Conservation (phyloP, 2,888 invertebrate species). For the Synergus laeviventris region DNA sequence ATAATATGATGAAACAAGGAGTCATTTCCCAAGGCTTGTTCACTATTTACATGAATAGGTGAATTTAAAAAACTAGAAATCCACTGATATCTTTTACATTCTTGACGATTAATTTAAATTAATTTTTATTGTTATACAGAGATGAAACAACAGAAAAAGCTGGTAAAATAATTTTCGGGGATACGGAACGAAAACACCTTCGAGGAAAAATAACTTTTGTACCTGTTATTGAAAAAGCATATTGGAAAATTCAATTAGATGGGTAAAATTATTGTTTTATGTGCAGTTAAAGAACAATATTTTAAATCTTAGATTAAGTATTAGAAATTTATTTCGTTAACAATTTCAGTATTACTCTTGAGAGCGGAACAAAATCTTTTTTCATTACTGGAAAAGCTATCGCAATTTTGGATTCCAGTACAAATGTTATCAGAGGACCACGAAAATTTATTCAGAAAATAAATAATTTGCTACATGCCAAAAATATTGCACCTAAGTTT, state of each 20-base stretch:
- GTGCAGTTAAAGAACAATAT: neutral
- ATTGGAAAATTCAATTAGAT: conserved; percentile 49
- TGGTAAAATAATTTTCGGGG: conserved; percentile 81
- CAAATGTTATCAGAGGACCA: conserved; percentile 75
- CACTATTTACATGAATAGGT: conserved; percentile 85
- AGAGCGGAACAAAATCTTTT: conserved; percentile 53
- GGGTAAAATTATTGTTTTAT: conserved; percentile 40
- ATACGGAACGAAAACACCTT: conserved; percentile 81
- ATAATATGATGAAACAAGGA: conserved; percentile 80
- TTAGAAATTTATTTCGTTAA: conserved; percentile 10
- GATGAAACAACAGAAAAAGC: conserved; percentile 78
- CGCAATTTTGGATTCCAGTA: conserved; percentile 75
- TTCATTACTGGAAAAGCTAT: conserved; percentile 70
- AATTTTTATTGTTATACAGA: conserved; percentile 70
- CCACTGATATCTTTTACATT: neutral
- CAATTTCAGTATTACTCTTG: conserved; percentile 41
- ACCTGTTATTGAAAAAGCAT: conserved; percentile 77
- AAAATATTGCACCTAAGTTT: conserved; percentile 52
- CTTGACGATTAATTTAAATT: neutral
- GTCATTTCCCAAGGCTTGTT: conserved; percentile 79
- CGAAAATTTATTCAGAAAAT: conserved; percentile 70
- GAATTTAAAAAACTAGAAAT: conserved; percentile 43
- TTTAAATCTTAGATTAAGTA: neutral
- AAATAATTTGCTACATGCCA: conserved; percentile 73
- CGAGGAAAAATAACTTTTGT: conserved; percentile 81